Conservation (phyloP, 1,140 invertebrate genomes). For the Drosophila ficusphila region DNA sequence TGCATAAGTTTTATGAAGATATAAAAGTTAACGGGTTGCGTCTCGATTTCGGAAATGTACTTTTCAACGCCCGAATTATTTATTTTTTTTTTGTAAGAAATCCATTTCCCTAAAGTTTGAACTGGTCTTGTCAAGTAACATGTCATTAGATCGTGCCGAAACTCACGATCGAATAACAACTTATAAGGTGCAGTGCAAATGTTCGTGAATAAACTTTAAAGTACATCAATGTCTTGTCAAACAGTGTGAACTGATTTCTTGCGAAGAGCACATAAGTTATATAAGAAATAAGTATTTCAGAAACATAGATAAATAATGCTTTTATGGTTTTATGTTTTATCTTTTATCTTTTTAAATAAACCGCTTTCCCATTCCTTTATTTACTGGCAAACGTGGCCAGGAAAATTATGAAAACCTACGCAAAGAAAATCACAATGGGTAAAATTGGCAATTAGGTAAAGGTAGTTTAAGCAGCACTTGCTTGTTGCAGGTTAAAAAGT, state of each 20-base stretch:
- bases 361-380: no score
- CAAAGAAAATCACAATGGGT: neutral
- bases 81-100: neutral
- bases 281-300: no score
- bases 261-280: no score
- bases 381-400: no score
- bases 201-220: neutral
- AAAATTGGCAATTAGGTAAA: slow-evolving; percentile 21
- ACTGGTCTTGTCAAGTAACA: neutral
- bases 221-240: neutral
- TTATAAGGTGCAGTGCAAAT: neutral
- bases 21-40: no score
- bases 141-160: slow-evolving; percentile 15
- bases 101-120: slow-evolving; percentile 4
- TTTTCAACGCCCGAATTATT: neutral
- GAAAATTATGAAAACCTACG: neutral
- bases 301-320: no score
- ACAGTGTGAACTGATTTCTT: no score
- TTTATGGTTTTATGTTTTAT: no score
- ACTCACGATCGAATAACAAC: slow-evolving; percentile 19
- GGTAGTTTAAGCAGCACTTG: neutral
- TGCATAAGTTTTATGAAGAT: no score
- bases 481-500: slow-evolving; percentile 1
- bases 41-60: neutral
- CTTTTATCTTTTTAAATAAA: no score